Percentiles rank a stretch among this genome's conserved stretches.
These are phyloP conservation scores for Psettodes erumei DNA, from an alignment of 2,113 vertebrate genomes.

Conservation along the genomic window DNA sequence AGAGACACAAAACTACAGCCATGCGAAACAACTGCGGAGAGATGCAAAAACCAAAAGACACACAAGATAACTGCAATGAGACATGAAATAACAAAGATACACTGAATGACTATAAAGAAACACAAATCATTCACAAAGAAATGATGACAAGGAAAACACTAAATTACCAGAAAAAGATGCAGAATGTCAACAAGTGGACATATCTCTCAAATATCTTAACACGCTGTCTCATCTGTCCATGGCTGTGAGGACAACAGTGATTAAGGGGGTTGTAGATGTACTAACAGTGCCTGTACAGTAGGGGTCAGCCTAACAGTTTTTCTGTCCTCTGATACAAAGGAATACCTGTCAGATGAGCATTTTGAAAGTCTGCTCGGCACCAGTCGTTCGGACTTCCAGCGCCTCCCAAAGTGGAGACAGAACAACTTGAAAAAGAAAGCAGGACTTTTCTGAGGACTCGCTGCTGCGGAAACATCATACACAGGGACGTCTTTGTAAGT, in stretches of 20 bases:
- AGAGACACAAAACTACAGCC: background rate
- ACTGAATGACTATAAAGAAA: background rate
- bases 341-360: conserved; percentile 87
- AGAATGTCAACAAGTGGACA: too few relatives aligned
- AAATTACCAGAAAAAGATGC: too few relatives aligned
- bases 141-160: too few relatives aligned
- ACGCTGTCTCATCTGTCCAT: background rate
- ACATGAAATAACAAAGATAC: background rate
- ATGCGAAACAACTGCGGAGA: background rate
- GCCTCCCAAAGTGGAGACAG: conserved; percentile 92
- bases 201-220: background rate
- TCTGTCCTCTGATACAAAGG: conserved; percentile 74
- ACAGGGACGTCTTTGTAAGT: background rate
- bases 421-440: conserved; percentile 89
- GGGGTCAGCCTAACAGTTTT: conserved; percentile 47
- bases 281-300: conserved; percentile 15
- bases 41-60: background rate
- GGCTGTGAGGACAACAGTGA: background rate
- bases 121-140: too few relatives aligned
- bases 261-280: background rate
- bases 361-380: conserved; percentile 89
- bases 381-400: conserved; percentile 85
- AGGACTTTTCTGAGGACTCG: conserved; percentile 87
- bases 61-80: background rate
- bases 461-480: background rate